Base-by-base conservation (phyloP, 2,113 vertebrate species). In the Mugil cephalus region DNA sequence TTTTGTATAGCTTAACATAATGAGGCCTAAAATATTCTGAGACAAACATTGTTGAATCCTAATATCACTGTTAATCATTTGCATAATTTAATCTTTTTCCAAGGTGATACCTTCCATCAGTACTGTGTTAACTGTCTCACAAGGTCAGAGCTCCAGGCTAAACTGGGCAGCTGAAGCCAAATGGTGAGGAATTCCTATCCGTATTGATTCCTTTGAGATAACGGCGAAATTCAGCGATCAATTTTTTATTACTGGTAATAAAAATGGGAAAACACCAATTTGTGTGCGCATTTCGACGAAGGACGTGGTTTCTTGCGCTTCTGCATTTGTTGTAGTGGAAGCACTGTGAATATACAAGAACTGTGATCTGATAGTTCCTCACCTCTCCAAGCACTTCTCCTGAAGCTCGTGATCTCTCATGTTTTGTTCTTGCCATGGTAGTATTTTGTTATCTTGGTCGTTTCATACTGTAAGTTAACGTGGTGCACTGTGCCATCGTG, bases 171-270 rank as follows among this genome's bases (percentile, higher is more conserved):
- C 53, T 54, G 52, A 55, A 72, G 40, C 68, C 80, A 74, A 60
- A 71, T 85, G 48, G 52, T 91, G 74, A 92, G 87, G 87, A 77
- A 94, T 94, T 91, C 94, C 94, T 91, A 68, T 78, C 79, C 80
- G 15, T 88, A 92, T 94, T 91, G 89, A 92, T 91, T 89, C 87
- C 87, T 92, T 92, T 87, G 86, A 82, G 88, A 88, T 93, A 95
- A 95, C 89, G 73, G 94, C 84, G 66, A 71, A 71, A 88, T 89
- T 86, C 87, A 89, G 86, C 90, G 86, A 85, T 95, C 85, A 90
- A 95, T 96, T 93, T 95, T 95, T 93, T 90, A 95, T 93, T 93
- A 75, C 69, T 91, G 87, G 92, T 92, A 86, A 93, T 92, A 92
- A 93, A 93, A 30, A 30, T 30, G 24, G 63, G 75, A 87, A 92